Evolutionary conservation across 2,113 vertebrate species (phyloP).

Genomic region (Epinephelus lanceolatus): DNA sequence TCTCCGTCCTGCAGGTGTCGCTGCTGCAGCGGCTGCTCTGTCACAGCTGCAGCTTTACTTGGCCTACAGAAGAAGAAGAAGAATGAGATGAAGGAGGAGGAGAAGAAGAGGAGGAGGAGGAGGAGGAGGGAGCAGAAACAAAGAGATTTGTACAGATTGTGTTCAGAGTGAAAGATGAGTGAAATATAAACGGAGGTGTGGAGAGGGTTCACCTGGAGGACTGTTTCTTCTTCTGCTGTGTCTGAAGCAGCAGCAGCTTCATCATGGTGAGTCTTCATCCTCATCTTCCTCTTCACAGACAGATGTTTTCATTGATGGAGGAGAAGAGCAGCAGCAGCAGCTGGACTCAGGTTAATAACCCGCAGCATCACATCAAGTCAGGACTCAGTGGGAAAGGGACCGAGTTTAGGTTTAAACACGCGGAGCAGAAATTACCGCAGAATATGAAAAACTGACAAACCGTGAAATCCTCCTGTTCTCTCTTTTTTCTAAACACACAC

Average conservation of each 20-base stretch:
- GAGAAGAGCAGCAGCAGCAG: constrained; percentile 3
- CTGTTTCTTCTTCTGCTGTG: neutral
- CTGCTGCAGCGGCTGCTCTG: constrained; percentile 1
- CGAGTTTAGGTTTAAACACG: neutral
- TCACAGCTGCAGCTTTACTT: neutral
- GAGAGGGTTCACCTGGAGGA: neutral
- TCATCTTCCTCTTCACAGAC: neutral
- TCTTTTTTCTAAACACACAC: too few relatives aligned
- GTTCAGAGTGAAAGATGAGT: neutral
- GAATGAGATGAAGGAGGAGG: neutral
- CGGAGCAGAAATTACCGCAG: too few relatives aligned
- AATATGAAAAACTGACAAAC: too few relatives aligned
- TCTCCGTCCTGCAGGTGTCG: constrained; percentile 39
- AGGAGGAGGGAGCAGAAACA: constrained; percentile 42
- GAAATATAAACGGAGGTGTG: neutral
- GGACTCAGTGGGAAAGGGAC: neutral
- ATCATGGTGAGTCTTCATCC: constrained; percentile 57
- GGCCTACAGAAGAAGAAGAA: constrained; percentile 43
- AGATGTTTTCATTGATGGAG: constrained; percentile 18
- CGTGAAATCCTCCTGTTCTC: too few relatives aligned
- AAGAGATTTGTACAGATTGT: constrained; percentile 45
- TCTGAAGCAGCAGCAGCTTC: neutral
- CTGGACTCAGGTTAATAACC: neutral
- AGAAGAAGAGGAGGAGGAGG: neutral
- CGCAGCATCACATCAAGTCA: constrained; percentile 1